Evolutionary conservation across 2,113 vertebrate species (phyloP).

Genomic region (Eulemur rufifrons): DNA sequence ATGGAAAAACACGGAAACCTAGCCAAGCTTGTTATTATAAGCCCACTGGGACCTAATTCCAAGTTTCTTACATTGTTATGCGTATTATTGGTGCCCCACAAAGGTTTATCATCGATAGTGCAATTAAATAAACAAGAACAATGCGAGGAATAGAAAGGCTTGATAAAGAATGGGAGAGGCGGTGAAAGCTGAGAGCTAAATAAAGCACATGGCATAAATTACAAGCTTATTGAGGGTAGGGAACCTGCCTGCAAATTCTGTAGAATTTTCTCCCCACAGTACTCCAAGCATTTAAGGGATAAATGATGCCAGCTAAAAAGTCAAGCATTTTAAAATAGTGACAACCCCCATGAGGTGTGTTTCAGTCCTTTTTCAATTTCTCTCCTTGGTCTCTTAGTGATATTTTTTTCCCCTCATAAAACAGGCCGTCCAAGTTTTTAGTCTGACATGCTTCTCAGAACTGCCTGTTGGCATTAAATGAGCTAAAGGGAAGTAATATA

Average conservation of each 20-base stretch:
- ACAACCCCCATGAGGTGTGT: not conserved
- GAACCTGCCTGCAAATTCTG: not conserved
- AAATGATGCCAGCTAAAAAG: not conserved
- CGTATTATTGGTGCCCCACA: not conserved
- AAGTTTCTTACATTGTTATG: not conserved
- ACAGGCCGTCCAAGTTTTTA: not conserved
- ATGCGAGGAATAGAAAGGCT: not conserved
- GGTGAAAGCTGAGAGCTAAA: not conserved
- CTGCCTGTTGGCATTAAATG: not conserved
- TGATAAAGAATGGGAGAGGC: not conserved
- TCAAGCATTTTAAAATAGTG: constrained; percentile 51
- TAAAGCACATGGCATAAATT: not conserved
- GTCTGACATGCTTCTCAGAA: constrained; percentile 35
- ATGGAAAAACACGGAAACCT: not conserved
- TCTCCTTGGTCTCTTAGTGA: constrained; percentile 22
- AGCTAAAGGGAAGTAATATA: not conserved
- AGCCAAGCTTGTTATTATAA: not conserved
- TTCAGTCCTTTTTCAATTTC: constrained; percentile 48
- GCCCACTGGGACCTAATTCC: not conserved
- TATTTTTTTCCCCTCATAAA: not conserved
- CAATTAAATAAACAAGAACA: constrained; percentile 28
- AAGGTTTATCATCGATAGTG: not conserved
- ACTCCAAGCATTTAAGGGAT: not conserved
- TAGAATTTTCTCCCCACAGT: not conserved
- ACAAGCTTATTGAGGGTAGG: constrained; percentile 58